Conservation (phyloP, 2,888 invertebrate species). For the Acleris cristana region DNA sequence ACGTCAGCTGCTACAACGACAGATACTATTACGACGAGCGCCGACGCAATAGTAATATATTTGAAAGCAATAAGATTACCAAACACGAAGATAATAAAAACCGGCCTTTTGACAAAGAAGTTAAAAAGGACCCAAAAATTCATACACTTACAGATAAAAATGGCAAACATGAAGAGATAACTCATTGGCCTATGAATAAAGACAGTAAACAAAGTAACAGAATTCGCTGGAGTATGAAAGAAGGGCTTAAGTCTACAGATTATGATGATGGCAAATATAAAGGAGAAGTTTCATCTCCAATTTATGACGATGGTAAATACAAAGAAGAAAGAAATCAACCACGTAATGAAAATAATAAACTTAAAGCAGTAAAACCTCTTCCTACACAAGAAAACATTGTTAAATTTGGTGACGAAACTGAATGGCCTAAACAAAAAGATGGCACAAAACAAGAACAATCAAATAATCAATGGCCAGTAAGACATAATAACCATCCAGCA, state of each 20-base stretch:
- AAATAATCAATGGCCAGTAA: conserved; percentile 1
- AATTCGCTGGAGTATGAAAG: conserved; percentile 1
- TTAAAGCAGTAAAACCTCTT: neutral
- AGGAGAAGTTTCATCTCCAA: neutral
- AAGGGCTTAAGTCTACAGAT: neutral
- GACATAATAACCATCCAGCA: conserved; percentile 1
- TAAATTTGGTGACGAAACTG: conserved; percentile 14
- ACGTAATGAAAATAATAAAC: neutral
- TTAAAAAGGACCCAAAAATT: neutral
- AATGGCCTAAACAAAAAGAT: conserved; percentile 11
- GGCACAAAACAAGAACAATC: neutral
- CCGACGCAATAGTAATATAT: neutral
- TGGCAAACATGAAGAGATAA: neutral
- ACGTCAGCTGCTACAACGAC: conserved; percentile 52
- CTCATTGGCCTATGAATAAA: neutral
- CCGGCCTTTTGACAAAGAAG: neutral
- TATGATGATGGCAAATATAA: neutral
- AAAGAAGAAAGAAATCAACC: neutral
- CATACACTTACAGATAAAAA: conserved; percentile 3
- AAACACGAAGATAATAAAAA: neutral
- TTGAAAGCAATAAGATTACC: neutral
- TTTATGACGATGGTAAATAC: neutral
- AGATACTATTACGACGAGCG: conserved; percentile 39
- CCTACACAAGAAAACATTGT: neutral
- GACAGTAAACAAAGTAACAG: neutral